Conservation (phyloP, 2,113 vertebrate genomes). For the Pimephales promelas region DNA sequence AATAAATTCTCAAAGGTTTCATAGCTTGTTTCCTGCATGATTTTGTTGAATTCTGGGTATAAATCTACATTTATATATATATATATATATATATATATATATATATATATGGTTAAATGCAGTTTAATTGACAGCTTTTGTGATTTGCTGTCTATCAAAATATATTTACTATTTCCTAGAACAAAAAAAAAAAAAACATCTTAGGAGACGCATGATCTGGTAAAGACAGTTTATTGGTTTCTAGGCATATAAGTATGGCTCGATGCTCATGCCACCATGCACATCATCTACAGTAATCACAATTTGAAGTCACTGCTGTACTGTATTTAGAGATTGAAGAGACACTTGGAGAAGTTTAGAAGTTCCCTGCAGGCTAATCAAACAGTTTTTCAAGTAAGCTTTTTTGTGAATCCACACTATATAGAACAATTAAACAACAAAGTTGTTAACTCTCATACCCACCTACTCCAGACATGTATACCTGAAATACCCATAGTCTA, state of each 20-base stretch:
- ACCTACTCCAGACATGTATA: slow-evolving; percentile 3
- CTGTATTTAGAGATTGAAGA: slow-evolving; percentile 23
- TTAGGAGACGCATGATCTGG: neutral
- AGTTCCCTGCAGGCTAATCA: slow-evolving; percentile 16
- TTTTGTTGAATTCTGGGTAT: neutral
- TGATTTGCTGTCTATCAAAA: too few species aligned
- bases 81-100: neutral
- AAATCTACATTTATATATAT: neutral
- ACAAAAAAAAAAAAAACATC: neutral
- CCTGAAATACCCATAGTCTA: neutral
- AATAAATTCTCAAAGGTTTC: neutral
- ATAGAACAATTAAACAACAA: slow-evolving; percentile 22
- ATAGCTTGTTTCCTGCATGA: neutral
- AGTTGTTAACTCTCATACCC: neutral
- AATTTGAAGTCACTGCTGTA: slow-evolving; percentile 27
- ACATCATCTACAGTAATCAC: slow-evolving; percentile 35
- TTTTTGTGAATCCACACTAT: slow-evolving; percentile 17
- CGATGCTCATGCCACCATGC: slow-evolving; percentile 51
- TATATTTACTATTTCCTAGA: too few species aligned
- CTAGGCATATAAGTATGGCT: slow-evolving; percentile 32
- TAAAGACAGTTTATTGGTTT: slow-evolving; percentile 41
- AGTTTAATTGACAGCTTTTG: too few species aligned
- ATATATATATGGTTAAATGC: too few species aligned
- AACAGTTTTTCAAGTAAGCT: slow-evolving; percentile 27
- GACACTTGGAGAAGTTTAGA: slow-evolving; percentile 12